phyloP scores from a whole-genome alignment of 2,888 invertebrate species.

The Sinodicranocentrus sp. region DNA sequence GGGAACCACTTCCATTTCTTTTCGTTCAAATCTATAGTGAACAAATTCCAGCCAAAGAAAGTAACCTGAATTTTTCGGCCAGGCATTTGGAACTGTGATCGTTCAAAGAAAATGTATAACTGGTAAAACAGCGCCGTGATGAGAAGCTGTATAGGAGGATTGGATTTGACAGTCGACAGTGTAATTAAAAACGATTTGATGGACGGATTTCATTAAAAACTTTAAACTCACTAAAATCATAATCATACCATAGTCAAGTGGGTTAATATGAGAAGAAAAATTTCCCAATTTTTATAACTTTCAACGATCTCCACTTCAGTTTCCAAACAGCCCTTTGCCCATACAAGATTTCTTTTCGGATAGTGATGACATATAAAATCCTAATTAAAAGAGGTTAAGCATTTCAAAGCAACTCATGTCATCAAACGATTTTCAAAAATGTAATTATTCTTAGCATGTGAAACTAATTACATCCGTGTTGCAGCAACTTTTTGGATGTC shows the following conservation, averaged over 20 bases:
- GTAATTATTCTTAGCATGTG: background rate
- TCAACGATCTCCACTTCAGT: constrained; percentile 2
- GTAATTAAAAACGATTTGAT: background rate
- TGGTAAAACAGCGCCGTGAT: background rate
- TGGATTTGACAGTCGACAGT: background rate
- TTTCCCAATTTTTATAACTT: background rate
- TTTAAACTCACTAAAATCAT: no score
- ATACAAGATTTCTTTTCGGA: constrained; percentile 28
- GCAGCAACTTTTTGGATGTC: constrained; percentile 56
- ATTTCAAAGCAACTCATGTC: background rate
- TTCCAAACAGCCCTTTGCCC: constrained; percentile 33
- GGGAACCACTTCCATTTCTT: background rate
- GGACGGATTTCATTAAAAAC: background rate
- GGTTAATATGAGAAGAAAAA: background rate
- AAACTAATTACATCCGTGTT: constrained; percentile 6
- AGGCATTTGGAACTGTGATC: background rate
- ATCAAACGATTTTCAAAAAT: background rate
- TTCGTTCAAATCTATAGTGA: constrained; percentile 3
- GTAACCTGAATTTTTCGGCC: background rate
- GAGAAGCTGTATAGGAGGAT: background rate
- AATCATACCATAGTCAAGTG: background rate
- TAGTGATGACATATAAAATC: background rate
- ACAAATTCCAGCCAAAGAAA: background rate
- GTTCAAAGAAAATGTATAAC: background rate
- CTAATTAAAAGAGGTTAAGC: background rate